These are phyloP conservation scores for Arrhopalites spinosus DNA, from an alignment of 2,888 invertebrate genomes.

Conservation along the genomic window DNA sequence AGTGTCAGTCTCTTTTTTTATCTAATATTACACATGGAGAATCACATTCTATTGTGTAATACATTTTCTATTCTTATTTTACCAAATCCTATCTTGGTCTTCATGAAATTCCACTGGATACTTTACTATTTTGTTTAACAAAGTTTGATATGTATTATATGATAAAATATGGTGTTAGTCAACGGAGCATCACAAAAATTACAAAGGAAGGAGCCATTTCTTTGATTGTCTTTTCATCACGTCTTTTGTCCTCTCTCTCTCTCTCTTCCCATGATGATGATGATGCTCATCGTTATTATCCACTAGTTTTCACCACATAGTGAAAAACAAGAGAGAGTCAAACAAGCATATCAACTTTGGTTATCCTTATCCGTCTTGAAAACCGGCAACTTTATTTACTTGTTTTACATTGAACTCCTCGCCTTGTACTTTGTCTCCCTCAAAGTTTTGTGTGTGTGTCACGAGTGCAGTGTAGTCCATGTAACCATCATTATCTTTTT, in stretches of 20 bases:
- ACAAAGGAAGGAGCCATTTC: slow-evolving; percentile 30
- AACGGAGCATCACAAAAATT: not conserved
- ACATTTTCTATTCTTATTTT: not conserved
- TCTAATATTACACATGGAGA: not conserved
- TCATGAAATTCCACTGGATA: not conserved
- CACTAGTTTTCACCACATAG: not conserved
- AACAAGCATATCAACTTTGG: slow-evolving; percentile 14
- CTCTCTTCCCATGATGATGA: too few species aligned
- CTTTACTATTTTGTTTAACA: not conserved
- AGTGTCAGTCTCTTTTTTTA: not conserved
- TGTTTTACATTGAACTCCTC: slow-evolving; percentile 2
- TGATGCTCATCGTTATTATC: not conserved
- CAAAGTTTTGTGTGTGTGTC: not conserved
- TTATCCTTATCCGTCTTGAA: slow-evolving; percentile 3
- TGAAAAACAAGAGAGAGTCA: not conserved
- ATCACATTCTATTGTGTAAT: not conserved
- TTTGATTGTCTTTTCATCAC: slow-evolving; percentile 53
- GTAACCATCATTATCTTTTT: not conserved
- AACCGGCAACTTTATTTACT: slow-evolving; percentile 24
- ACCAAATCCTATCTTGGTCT: not conserved
- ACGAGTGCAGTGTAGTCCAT: slow-evolving; percentile 17
- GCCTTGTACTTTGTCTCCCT: not conserved
- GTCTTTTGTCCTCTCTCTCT: slow-evolving; percentile 22
- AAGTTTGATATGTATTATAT: not conserved
- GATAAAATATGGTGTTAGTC: not conserved